Percentiles rank a stretch among this genome's conserved stretches.
These are phyloP conservation scores for Enteromius radiatus DNA, from an alignment of 2,797 vertebrate species.

Conservation along the genomic window DNA sequence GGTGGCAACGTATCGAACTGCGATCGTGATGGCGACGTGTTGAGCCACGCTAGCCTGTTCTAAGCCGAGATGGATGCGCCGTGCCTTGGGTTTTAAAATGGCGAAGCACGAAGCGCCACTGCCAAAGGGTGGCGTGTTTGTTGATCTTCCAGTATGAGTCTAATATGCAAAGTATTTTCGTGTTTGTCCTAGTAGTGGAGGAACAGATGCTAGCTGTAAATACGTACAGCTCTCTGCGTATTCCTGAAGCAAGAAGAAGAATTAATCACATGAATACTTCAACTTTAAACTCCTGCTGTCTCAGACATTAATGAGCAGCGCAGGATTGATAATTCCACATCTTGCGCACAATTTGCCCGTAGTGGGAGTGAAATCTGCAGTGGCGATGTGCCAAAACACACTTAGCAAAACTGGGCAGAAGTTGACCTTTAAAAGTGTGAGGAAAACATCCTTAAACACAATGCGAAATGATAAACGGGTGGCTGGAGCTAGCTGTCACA, in stretches of 20 bases:
- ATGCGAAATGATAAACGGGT: slow-evolving; percentile 42
- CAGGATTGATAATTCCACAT: slow-evolving; percentile 51
- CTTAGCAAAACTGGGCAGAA: slow-evolving; percentile 54
- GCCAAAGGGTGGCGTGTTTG: slow-evolving; percentile 1
- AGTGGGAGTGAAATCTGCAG: slow-evolving; percentile 40
- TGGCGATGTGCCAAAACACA: slow-evolving; percentile 57
- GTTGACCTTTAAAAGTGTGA: slow-evolving; percentile 62
- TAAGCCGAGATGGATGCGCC: slow-evolving; percentile 26
- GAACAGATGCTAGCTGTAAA: slow-evolving; percentile 40
- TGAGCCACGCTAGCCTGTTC: slow-evolving; percentile 42
- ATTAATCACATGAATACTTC: slow-evolving; percentile 44
- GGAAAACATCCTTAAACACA: slow-evolving; percentile 56
- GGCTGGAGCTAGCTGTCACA: not conserved
- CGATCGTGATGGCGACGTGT: slow-evolving; percentile 10
- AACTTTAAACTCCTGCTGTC: slow-evolving; percentile 36
- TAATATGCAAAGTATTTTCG: slow-evolving; percentile 25
- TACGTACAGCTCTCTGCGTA: slow-evolving; percentile 22
- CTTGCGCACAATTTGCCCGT: slow-evolving; percentile 31
- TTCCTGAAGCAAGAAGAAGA: slow-evolving; percentile 38
- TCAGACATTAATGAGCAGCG: slow-evolving; percentile 45
- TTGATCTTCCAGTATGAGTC: slow-evolving; percentile 37
- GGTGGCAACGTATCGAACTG: slow-evolving; percentile 44
- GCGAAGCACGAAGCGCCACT: not conserved
- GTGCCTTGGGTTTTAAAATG: slow-evolving; percentile 5
- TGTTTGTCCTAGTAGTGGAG: slow-evolving; percentile 23